Percentiles rank a stretch among this genome's conserved stretches.
Conservation (phyloP, 2,797 vertebrate genomes). For the Halcyon badia region DNA sequence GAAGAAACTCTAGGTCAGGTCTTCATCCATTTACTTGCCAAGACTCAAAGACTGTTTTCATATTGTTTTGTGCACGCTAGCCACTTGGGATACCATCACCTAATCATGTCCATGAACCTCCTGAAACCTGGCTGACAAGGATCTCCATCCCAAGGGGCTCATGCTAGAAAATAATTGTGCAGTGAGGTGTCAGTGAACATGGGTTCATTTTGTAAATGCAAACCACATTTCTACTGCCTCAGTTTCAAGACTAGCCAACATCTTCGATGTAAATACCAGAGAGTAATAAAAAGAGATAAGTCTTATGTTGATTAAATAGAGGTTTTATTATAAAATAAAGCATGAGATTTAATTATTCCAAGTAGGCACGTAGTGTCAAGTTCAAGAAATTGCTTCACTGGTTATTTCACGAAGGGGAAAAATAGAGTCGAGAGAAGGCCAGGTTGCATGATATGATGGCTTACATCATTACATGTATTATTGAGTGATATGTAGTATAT, state of each 20-base stretch:
- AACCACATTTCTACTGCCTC: not conserved
- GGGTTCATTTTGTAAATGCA: not conserved
- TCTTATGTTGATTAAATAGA: not conserved
- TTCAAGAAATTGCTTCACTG: not conserved
- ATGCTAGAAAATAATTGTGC: not conserved
- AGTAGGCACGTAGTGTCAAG: not conserved
- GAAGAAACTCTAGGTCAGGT: not conserved
- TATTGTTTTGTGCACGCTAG: not conserved
- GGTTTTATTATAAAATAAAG: not conserved
- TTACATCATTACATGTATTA: not conserved
- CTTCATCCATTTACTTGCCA: not conserved
- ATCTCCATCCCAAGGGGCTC: not conserved
- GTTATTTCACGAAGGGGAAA: not conserved
- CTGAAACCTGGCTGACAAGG: not conserved
- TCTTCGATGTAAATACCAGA: not conserved
- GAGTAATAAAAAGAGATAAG: not conserved
- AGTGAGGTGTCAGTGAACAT: not conserved
- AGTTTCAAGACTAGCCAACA: not conserved
- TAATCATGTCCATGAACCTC: not conserved
- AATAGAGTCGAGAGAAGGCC: not conserved
- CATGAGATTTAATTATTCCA: not conserved
- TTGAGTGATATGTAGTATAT: not conserved
- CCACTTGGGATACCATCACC: not conserved
- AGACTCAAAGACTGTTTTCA: not conserved
- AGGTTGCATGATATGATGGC: not conserved